Percentiles rank a stretch among this genome's conserved stretches.
Evolutionary conservation across 2,797 vertebrate genomes (phyloP).

Genomic region (Brachyrhaphis roseni): DNA sequence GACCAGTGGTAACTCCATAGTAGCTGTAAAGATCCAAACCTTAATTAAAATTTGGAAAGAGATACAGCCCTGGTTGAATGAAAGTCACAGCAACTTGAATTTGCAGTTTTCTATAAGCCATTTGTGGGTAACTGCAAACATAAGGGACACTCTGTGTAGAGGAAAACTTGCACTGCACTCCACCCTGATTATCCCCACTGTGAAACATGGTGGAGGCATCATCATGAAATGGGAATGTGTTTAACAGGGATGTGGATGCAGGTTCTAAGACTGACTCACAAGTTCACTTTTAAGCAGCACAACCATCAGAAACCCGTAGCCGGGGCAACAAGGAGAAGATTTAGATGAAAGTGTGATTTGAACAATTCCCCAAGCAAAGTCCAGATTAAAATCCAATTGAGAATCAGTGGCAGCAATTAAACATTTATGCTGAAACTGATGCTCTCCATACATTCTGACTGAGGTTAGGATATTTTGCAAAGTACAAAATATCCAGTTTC

Average conservation of each 20-base stretch:
- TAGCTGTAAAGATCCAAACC: neutral
- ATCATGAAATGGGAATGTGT: neutral
- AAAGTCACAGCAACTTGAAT: neutral
- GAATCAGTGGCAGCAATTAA: neutral
- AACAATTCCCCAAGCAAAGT: neutral
- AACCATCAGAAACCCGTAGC: neutral
- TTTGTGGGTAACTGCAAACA: neutral
- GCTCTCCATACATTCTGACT: neutral
- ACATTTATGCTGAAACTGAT: neutral
- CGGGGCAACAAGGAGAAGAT: too few species aligned
- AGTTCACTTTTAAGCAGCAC: neutral
- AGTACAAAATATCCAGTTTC: neutral
- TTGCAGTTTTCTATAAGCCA: neutral
- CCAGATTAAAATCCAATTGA: neutral
- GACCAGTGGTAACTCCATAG: neutral
- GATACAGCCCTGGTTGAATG: neutral
- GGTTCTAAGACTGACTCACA: neutral
- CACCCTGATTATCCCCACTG: neutral
- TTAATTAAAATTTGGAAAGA: neutral
- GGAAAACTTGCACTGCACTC: neutral
- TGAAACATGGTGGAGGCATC: neutral
- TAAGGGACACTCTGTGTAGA: neutral
- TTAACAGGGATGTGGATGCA: neutral
- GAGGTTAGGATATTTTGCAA: neutral
- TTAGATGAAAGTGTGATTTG: neutral